Conservation (phyloP, 2,888 invertebrate genomes). For the Slavum lentiscoides region DNA sequence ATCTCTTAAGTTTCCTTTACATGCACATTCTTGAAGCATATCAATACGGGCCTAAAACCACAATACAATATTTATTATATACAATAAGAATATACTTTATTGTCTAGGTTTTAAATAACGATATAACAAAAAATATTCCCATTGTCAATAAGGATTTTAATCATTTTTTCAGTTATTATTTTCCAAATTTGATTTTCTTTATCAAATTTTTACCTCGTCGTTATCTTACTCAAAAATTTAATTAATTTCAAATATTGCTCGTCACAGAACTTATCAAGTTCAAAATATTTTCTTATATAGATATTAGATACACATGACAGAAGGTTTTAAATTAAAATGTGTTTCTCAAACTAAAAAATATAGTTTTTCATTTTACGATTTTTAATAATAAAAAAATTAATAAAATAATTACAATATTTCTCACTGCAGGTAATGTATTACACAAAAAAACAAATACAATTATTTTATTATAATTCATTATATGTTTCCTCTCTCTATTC, state of each 20-base stretch:
- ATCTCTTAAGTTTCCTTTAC: constrained; percentile 72
- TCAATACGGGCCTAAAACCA: constrained; percentile 63
- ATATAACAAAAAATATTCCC: background rate
- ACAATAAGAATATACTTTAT: background rate
- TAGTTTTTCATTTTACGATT: background rate
- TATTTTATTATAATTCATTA: background rate
- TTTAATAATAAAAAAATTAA: background rate
- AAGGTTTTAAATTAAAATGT: too few species aligned
- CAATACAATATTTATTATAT: background rate
- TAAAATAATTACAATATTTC: background rate
- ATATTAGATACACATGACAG: background rate
- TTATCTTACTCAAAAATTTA: background rate
- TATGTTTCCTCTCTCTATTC: background rate
- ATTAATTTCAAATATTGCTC: background rate
- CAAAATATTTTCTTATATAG: background rate
- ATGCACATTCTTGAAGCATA: constrained; percentile 75
- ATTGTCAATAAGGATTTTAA: background rate
- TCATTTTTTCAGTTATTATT: background rate
- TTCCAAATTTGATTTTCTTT: background rate
- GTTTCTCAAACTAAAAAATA: background rate
- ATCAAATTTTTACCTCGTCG: background rate
- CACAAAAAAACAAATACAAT: background rate
- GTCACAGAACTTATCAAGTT: background rate
- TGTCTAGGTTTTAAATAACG: background rate
- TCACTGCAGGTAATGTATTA: background rate